Evolutionary conservation across 2,888 invertebrate genomes (phyloP).

Genomic region (Oscheius myriophilus): DNA sequence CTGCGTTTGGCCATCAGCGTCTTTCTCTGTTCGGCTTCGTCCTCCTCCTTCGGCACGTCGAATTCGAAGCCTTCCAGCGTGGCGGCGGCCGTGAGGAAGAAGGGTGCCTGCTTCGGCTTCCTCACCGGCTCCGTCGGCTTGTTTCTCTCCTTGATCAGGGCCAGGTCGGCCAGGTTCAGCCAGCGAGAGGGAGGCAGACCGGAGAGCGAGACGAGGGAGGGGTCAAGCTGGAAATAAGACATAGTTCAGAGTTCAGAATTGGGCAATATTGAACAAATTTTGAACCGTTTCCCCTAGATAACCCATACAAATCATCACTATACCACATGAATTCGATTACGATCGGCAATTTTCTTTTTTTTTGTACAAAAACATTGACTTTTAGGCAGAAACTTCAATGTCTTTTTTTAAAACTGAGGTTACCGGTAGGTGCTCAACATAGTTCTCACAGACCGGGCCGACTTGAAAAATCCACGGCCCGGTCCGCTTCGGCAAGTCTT

Average conservation of each 20-base stretch:
- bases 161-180: constrained; percentile 88
- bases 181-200: constrained; percentile 82
- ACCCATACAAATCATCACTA: too few relatives aligned
- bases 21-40: constrained; percentile 33
- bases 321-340: too few relatives aligned
- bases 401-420: too few relatives aligned
- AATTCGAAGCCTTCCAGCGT: constrained; percentile 80
- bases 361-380: too few relatives aligned
- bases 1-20: constrained; percentile 53
- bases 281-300: neutral
- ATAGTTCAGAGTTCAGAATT: neutral
- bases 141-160: constrained; percentile 85
- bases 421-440: too few relatives aligned
- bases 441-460: too few relatives aligned
- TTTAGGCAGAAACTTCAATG: too few relatives aligned
- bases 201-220: constrained; percentile 81
- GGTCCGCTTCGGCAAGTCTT: too few relatives aligned
- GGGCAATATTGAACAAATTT: too few relatives aligned
- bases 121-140: constrained; percentile 87
- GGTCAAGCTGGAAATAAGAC: constrained; percentile 21
- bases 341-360: too few relatives aligned
- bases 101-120: constrained; percentile 87
- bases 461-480: too few relatives aligned
- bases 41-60: constrained; percentile 27
- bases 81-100: constrained; percentile 90